These are phyloP conservation scores for Chelonoidis abingdonii DNA, from an alignment of 2,113 vertebrate genomes.

Conservation along the genomic window DNA sequence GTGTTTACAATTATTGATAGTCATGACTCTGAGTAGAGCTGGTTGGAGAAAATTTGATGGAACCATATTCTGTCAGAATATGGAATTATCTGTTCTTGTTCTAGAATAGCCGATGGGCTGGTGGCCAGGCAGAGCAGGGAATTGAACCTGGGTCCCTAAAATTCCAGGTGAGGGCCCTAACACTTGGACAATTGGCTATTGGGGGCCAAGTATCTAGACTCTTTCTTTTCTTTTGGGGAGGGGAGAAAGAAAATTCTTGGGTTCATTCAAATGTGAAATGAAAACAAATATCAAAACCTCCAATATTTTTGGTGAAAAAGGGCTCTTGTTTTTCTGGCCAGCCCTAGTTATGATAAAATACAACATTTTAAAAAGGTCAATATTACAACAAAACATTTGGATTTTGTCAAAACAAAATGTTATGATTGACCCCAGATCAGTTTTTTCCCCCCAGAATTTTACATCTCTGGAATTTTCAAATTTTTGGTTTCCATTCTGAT, in stretches of 20 bases:
- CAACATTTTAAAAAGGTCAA: neutral
- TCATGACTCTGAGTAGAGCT: neutral
- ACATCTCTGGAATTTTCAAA: neutral
- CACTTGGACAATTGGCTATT: neutral
- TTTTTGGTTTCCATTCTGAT: neutral
- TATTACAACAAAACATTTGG: neutral
- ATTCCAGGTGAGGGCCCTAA: neutral
- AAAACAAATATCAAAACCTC: neutral
- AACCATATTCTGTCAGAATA: neutral
- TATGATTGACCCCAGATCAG: neutral
- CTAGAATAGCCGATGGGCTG: neutral
- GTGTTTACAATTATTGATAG: neutral
- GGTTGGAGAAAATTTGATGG: neutral
- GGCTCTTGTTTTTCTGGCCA: neutral
- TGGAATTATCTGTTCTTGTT: neutral
- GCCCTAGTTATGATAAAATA: neutral
- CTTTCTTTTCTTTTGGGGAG: neutral
- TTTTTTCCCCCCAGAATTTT: neutral
- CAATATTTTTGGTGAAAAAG: neutral
- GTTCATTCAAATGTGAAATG: neutral
- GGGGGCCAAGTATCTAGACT: neutral
- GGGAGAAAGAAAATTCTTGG: neutral
- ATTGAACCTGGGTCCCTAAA: neutral
- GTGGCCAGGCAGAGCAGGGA: neutral
- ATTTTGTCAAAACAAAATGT: neutral